These are phyloP conservation scores for Euglossa dilemma DNA, from an alignment of 1,140 invertebrate genomes.

Conservation along the genomic window DNA sequence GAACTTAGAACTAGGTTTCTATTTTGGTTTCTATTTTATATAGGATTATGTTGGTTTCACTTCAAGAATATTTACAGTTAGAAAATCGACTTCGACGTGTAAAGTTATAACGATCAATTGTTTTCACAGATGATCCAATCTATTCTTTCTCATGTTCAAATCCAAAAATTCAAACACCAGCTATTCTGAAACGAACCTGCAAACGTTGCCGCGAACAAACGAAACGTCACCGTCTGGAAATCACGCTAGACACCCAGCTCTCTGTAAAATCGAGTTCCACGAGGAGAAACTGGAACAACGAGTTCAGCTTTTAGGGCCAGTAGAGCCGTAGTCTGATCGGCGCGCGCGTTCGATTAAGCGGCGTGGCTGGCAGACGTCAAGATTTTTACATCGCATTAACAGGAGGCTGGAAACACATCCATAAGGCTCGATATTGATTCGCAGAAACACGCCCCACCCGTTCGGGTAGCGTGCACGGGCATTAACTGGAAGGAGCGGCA, in stretches of 20 bases:
- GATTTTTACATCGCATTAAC: constrained; percentile 58
- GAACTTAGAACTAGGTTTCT: no score
- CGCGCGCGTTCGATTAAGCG: constrained; percentile 18
- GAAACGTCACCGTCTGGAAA: no score
- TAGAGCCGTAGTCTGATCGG: neutral
- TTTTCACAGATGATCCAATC: no score
- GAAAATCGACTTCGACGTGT: no score
- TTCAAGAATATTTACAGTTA: no score
- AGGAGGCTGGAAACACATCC: constrained; percentile 35
- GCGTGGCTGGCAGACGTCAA: constrained; percentile 50
- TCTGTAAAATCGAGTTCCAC: neutral
- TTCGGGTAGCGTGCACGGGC: constrained; percentile 6
- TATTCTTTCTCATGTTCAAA: no score
- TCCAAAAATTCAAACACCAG: no score
- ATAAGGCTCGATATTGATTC: constrained; percentile 61
- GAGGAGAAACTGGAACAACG: neutral
- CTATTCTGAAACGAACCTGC: neutral
- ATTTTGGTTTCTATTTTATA: no score
- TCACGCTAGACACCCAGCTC: no score
- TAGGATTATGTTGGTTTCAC: no score
- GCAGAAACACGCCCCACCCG: constrained; percentile 39
- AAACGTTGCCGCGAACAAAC: neutral
- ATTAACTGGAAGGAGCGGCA: constrained; percentile 51
- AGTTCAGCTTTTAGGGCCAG: neutral
- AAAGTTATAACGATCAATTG: no score